Evolutionary conservation across 2,888 invertebrate genomes (phyloP).

Genomic region (Trachelus tabidus): DNA sequence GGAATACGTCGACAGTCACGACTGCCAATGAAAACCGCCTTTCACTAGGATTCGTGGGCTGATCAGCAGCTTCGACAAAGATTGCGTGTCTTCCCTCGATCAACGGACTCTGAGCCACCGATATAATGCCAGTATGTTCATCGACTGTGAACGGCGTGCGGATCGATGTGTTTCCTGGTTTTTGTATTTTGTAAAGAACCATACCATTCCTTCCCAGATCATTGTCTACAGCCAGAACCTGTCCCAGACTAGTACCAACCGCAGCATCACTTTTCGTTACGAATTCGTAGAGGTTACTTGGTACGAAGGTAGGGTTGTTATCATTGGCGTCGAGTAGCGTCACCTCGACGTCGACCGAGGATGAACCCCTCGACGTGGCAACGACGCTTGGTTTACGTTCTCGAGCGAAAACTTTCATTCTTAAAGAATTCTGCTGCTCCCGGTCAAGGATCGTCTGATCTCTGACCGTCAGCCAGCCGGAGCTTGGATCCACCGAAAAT

Average conservation of each 20-base stretch:
- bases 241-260: conserved; percentile 80
- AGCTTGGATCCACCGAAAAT: conserved; percentile 81
- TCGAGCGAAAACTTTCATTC: conserved; percentile 82
- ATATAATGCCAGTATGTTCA: conserved; percentile 76
- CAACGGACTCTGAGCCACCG: conserved; percentile 74
- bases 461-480: conserved; percentile 88
- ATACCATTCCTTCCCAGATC: conserved; percentile 83
- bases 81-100: conserved; percentile 80
- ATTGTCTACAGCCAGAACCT: conserved; percentile 84
- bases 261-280: conserved; percentile 75
- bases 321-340: conserved; percentile 90
- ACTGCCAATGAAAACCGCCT: conserved; percentile 84
- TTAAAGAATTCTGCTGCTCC: conserved; percentile 78
- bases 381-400: conserved; percentile 80
- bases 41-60: conserved; percentile 86
- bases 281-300: conserved; percentile 86
- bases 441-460: conserved; percentile 82
- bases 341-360: conserved; percentile 81
- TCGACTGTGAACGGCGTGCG: conserved; percentile 80
- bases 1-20: conserved; percentile 82
- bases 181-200: conserved; percentile 79
- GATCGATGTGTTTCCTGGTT: conserved; percentile 74
- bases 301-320: conserved; percentile 88
- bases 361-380: conserved; percentile 50
- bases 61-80: conserved; percentile 86